Evolutionary conservation across 2,888 invertebrate species (phyloP).

Genomic region (Lasioglossum morio): DNA sequence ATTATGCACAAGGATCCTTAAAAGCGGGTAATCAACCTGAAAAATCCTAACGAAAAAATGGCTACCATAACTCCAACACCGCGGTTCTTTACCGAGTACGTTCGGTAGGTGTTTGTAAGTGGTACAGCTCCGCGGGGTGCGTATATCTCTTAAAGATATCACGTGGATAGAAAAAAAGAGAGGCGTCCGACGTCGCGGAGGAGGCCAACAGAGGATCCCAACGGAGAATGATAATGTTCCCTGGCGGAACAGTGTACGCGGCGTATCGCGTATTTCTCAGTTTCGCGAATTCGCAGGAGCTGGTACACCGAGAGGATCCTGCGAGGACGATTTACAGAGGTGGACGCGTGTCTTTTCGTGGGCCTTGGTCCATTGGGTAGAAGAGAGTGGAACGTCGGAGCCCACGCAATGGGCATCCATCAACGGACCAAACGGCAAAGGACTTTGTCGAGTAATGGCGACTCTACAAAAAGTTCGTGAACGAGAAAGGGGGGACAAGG

Average conservation of each 20-base stretch:
- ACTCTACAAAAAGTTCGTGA: slow-evolving; percentile 75
- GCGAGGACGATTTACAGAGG: slow-evolving; percentile 67
- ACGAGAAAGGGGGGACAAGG: slow-evolving; percentile 59
- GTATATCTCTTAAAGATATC: slow-evolving; percentile 40
- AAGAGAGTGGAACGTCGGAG: slow-evolving; percentile 70
- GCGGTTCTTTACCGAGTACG: slow-evolving; percentile 31
- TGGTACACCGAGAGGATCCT: background rate
- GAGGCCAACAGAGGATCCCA: slow-evolving; percentile 5
- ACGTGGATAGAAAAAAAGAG: background rate
- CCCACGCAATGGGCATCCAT: slow-evolving; percentile 82
- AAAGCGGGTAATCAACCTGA: background rate
- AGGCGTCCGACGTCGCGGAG: slow-evolving; percentile 5
- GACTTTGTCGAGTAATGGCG: slow-evolving; percentile 82
- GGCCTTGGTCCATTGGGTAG: slow-evolving; percentile 73
- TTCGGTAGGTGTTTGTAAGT: slow-evolving; percentile 28
- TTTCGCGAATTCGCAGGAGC: slow-evolving; percentile 60
- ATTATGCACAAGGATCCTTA: background rate
- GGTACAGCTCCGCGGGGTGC: slow-evolving; percentile 46
- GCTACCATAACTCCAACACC: slow-evolving; percentile 22
- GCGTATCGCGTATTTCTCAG: slow-evolving; percentile 51
- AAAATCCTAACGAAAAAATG: background rate
- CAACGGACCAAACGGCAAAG: slow-evolving; percentile 79
- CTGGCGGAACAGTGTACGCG: slow-evolving; percentile 59
- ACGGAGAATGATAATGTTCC: slow-evolving; percentile 45
- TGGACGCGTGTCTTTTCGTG: slow-evolving; percentile 71